Evolutionary conservation across 2,113 vertebrate species (phyloP).

Genomic region (Chrysochloris asiatica): DNA sequence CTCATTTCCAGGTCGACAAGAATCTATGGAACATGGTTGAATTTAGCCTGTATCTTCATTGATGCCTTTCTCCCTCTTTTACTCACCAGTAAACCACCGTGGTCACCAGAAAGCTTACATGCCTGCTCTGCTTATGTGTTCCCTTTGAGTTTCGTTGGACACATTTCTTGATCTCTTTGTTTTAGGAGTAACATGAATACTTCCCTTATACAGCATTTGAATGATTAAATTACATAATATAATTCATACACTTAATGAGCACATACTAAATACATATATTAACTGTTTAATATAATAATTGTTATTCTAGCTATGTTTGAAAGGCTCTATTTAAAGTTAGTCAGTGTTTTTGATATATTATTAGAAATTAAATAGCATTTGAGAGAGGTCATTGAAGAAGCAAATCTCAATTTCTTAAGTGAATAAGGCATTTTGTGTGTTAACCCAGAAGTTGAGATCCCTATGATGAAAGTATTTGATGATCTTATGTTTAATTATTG

Average conservation of each 20-base stretch:
- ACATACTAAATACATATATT: not conserved
- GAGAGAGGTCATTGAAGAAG: conserved; percentile 26
- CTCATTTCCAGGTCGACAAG: too few species aligned
- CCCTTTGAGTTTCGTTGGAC: too few species aligned
- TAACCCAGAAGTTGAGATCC: not conserved
- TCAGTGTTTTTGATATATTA: conserved; percentile 8
- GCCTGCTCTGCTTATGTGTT: too few species aligned
- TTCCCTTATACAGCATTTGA: not conserved
- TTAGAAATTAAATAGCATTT: conserved; percentile 4
- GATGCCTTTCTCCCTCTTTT: too few species aligned
- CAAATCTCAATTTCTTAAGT: conserved; percentile 45
- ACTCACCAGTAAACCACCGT: too few species aligned
- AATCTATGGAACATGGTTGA: too few species aligned
- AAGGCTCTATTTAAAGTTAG: conserved; percentile 15
- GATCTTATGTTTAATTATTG: conserved; percentile 49
- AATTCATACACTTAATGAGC: not conserved
- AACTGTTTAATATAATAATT: conserved; percentile 42
- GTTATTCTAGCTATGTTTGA: conserved; percentile 18
- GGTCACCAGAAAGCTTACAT: too few species aligned
- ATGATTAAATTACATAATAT: conserved; percentile 22
- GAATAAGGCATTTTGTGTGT: conserved; percentile 27
- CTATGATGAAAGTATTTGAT: conserved; percentile 3
- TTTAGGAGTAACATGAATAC: not conserved
- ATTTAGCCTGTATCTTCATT: too few species aligned
- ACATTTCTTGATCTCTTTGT: not conserved